These are phyloP conservation scores for Drosophila kambysellisi DNA, from an alignment of 2,888 invertebrate genomes.

Conservation along the genomic window DNA sequence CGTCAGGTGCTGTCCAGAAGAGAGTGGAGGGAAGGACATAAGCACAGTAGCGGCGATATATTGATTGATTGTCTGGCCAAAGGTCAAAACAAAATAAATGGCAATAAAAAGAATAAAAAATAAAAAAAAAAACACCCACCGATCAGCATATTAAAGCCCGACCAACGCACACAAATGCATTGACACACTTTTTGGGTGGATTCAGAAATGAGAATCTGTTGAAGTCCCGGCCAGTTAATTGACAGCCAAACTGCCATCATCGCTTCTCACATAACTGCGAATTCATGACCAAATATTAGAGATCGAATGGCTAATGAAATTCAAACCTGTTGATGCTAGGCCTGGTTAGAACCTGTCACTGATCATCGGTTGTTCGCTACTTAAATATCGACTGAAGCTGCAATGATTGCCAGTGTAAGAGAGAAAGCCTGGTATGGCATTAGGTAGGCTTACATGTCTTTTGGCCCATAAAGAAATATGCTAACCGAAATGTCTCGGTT, in stretches of 20 bases:
- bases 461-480: constrained; percentile 64
- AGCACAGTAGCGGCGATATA: constrained; percentile 47
- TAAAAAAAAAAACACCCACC: constrained; percentile 44
- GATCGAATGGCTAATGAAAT: constrained; percentile 28
- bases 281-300: constrained; percentile 74
- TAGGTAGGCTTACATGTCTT: constrained; percentile 33
- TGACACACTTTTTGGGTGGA: constrained; percentile 68
- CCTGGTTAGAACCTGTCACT: constrained; percentile 29
- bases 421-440: constrained; percentile 23
- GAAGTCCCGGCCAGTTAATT: constrained; percentile 53
- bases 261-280: constrained; percentile 70
- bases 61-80: constrained; percentile 64
- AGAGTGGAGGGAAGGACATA: neutral
- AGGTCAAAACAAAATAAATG: neutral
- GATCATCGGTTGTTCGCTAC: constrained; percentile 60
- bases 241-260: constrained; percentile 38
- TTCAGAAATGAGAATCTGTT: constrained; percentile 43
- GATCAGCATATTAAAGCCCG: constrained; percentile 61
- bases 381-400: constrained; percentile 55
- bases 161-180: constrained; percentile 28
- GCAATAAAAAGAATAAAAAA: neutral
- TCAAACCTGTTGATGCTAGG: constrained; percentile 42
- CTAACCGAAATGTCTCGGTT: constrained; percentile 43
- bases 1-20: constrained; percentile 39
- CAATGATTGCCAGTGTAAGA: constrained; percentile 24